Base-by-base conservation (phyloP, 2,888 invertebrate species). In the Cephus pulcher region DNA sequence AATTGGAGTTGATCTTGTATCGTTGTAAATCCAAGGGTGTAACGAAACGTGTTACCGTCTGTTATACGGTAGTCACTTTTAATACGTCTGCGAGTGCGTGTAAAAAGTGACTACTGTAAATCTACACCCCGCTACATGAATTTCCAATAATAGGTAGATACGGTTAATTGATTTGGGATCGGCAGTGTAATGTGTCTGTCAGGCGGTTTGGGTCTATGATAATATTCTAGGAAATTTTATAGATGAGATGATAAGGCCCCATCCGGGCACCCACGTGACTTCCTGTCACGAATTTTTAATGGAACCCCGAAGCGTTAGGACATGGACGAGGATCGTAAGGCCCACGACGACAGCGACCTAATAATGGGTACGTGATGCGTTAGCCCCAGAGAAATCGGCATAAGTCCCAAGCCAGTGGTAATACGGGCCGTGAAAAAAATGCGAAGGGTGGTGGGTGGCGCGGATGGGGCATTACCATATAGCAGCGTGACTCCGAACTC, bases 401-500 rank as follows among this genome's bases (percentile, higher is more conserved):
- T 34, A 33, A 69, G 69, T 69, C 35, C 33, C 30, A 12, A 30
- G 69, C 37, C 37, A n/a, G 37, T 23, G 32, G 71, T 32, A 71
- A 71, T 71, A 71, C 23, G 71, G 33, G 71, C 71, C 12, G 71
- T 71, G 33, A 71, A 71, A 71, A 32, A 71, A 23, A 71, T 34
- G 71, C 71, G 32, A 33, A 34, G 71, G 71, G 71, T 71, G 82
- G 80, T 71, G 82, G 80, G 79, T 79, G 78, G 76, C 78, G n/a
- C 56, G 56, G 56, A 78, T 37, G 69, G 82, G 82, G 79, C 81
- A 91, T 90, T 90, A 91, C 84, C 90, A 90, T 90, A 90, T 88
- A 89, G 89, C 89, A 91, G 89, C 91, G 89, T 91, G 90, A 91
- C 90, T 91, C 86, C 88, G 86, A 84, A 82, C 85, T 80, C 85